phyloP scores from a whole-genome alignment of 2,113 vertebrate species.

The Lycaon pictus region DNA sequence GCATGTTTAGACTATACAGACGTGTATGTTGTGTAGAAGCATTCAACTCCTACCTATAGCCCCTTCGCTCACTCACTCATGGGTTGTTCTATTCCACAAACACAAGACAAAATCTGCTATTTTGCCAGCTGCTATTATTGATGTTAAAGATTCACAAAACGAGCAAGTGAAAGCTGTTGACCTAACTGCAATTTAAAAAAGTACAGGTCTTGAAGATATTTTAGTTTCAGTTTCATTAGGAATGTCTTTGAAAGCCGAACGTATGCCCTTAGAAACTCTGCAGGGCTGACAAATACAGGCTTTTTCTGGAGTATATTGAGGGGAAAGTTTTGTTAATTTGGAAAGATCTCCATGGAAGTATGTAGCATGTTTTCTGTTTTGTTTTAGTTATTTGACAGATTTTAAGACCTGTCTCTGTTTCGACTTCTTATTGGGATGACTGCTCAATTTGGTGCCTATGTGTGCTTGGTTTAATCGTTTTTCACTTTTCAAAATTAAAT shows the following conservation, averaged over 20 bases:
- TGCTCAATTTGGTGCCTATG: rapidly evolving
- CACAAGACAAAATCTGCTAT: rapidly evolving
- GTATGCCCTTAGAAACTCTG: neutral
- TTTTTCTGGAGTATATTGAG: neutral
- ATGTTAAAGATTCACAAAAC: neutral
- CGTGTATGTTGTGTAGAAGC: rapidly evolving
- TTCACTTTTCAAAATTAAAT: neutral
- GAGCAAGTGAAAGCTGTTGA: neutral
- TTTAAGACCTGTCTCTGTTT: too few species aligned
- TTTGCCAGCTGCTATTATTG: too few species aligned
- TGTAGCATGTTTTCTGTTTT: rapidly evolving
- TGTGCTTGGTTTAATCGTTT: neutral
- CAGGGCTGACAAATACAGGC: neutral
- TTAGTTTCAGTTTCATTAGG: neutral
- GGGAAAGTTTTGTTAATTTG: too few species aligned
- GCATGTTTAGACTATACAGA: too few species aligned
- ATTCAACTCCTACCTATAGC: rapidly evolving
- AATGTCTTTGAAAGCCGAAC: neutral
- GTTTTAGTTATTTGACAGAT: too few species aligned
- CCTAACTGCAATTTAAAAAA: neutral
- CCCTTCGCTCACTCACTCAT: rapidly evolving
- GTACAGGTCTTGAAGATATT: neutral
- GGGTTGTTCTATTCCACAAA: rapidly evolving
- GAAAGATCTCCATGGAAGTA: too few species aligned
- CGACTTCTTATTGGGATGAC: neutral